Conservation (phyloP, 92 coral and sea anemone genomes). For the Chrysogorgia sp. region DNA sequence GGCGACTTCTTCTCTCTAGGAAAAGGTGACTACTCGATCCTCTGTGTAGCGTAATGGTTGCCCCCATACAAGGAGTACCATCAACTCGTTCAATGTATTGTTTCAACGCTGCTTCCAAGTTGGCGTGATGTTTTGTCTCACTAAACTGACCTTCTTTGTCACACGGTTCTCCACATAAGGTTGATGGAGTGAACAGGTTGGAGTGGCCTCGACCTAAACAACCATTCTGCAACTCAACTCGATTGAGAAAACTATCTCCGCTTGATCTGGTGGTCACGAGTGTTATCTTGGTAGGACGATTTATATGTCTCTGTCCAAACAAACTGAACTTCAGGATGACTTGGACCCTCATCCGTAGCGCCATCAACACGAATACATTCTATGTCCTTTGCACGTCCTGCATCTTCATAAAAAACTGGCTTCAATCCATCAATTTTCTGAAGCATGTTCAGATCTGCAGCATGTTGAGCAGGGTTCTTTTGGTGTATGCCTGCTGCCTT, state of each 20-base stretch:
- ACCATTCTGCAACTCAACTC: no score
- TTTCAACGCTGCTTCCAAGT: conserved; percentile 58
- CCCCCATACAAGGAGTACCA: conserved; percentile 58
- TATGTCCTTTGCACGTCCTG: conserved; percentile 45
- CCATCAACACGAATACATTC: conserved; percentile 62
- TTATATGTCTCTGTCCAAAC: conserved; percentile 39
- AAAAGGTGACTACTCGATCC: conserved; percentile 48
- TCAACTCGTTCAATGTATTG: conserved; percentile 65
- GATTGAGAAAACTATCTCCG: conserved; percentile 67
- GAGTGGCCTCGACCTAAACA: no score
- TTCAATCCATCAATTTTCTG: conserved; percentile 27
- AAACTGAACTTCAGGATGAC: conserved; percentile 53
- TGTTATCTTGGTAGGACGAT: conserved; percentile 50
- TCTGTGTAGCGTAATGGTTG: conserved; percentile 46
- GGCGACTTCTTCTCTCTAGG: conserved; percentile 27
- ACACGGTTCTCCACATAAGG: conserved; percentile 58
- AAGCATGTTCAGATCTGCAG: conserved; percentile 56
- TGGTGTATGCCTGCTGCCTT: conserved; percentile 65
- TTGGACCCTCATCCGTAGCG: conserved; percentile 60
- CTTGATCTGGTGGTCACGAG: conserved; percentile 60
- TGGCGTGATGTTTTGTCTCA: conserved; percentile 52
- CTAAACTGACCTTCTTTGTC: conserved; percentile 48
- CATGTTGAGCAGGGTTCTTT: conserved; percentile 61
- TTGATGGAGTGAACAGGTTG: no score
- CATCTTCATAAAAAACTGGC: conserved; percentile 47